These are phyloP conservation scores for Bombylius discolor DNA, from an alignment of 2,888 invertebrate genomes.

Conservation along the genomic window DNA sequence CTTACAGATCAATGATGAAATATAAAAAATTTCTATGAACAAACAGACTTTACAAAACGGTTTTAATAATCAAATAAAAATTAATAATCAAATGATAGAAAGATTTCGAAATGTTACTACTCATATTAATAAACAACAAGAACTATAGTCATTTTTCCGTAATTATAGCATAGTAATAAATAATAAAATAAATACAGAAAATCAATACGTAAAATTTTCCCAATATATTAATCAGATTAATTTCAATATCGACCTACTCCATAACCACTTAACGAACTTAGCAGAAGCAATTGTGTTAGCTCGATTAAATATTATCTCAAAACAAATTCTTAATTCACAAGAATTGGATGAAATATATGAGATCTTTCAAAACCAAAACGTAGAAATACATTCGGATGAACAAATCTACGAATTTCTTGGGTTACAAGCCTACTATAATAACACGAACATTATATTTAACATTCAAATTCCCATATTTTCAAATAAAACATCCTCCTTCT, in stretches of 20 bases:
- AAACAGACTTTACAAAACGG: too few species aligned
- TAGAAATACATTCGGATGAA: neutral
- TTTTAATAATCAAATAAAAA: neutral
- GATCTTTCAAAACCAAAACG: neutral
- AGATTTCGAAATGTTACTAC: neutral
- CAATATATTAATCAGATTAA: neutral
- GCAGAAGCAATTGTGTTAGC: neutral
- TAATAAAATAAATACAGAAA: neutral
- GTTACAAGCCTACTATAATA: too few species aligned
- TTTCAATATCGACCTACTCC: neutral
- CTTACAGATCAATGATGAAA: too few species aligned
- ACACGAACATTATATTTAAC: neutral
- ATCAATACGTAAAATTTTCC: neutral
- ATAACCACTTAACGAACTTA: neutral
- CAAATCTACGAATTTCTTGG: neutral
- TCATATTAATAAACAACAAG: neutral
- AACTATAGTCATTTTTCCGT: neutral
- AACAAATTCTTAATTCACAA: neutral
- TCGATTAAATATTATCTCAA: slow-evolving; percentile 1
- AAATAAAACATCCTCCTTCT: neutral
- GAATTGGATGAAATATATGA: neutral
- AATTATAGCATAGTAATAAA: neutral
- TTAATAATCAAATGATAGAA: neutral
- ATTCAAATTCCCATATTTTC: neutral
- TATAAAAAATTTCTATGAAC: too few species aligned